These are phyloP conservation scores for Halesus radiatus DNA, from an alignment of 1,140 invertebrate genomes.

Conservation along the genomic window DNA sequence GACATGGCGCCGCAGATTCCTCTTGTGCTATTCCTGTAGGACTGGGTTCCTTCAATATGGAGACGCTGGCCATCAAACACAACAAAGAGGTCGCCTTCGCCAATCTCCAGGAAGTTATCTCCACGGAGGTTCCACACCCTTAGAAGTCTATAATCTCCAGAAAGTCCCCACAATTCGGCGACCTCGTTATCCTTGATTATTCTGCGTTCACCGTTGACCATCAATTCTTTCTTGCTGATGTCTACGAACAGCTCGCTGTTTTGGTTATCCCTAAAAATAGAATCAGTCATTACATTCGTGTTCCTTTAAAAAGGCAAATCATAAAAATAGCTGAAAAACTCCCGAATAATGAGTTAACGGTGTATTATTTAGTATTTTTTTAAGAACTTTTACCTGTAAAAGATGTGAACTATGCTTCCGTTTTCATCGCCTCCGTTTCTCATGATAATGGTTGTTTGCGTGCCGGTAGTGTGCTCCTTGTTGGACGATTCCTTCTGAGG, in stretches of 20 bases:
- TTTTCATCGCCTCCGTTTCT: background rate
- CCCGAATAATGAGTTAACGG: no score
- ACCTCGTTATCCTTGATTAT: conserved; percentile 48
- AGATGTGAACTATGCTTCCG: background rate
- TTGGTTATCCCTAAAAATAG: conserved; percentile 60
- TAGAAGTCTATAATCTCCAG: conserved; percentile 50
- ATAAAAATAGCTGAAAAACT: no score
- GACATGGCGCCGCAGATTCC: conserved; percentile 78
- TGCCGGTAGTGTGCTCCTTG: background rate
- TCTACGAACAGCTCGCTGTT: conserved; percentile 64
- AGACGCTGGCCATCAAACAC: conserved; percentile 72
- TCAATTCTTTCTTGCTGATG: conserved; percentile 58
- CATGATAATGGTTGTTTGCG: conserved; percentile 59
- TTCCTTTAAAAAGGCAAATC: no score
- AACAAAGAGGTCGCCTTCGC: conserved; percentile 66
- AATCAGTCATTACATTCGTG: no score
- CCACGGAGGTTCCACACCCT: conserved; percentile 67
- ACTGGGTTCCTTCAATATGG: conserved; percentile 62
- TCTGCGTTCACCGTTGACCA: conserved; percentile 61
- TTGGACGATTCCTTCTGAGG: conserved; percentile 55
- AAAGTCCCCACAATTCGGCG: background rate
- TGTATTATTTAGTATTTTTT: no score
- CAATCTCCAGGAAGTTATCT: conserved; percentile 68
- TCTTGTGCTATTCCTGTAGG: conserved; percentile 69
- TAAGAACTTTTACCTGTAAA: background rate